Conservation (phyloP, 35 echinoderm and acorn worm species). For the Ophiothrix spiculata region DNA sequence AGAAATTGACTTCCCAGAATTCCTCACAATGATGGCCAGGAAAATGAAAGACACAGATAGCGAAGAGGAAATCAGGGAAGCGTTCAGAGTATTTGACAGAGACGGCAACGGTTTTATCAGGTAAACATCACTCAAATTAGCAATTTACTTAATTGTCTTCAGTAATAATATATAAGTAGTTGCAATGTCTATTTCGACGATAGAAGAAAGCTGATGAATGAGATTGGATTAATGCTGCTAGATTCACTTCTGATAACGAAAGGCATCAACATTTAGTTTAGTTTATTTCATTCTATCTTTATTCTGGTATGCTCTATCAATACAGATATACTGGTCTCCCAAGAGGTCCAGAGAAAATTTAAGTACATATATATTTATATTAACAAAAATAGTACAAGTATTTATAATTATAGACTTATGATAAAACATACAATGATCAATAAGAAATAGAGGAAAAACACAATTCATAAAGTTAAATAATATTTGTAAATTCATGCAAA, state of each 20-base stretch:
- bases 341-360: too few relatives aligned
- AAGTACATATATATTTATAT: too few relatives aligned
- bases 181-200: background rate
- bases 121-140: background rate
- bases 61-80: slow-evolving; percentile 69
- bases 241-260: too few relatives aligned
- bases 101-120: slow-evolving; percentile 72
- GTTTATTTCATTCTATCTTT: too few relatives aligned
- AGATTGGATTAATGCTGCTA: too few relatives aligned
- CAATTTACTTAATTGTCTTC: too few relatives aligned
- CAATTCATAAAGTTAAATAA: slow-evolving; percentile 67
- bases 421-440: slow-evolving; percentile 58
- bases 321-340: too few relatives aligned
- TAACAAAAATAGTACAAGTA: too few relatives aligned
- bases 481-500: too few relatives aligned
- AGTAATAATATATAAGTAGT: background rate
- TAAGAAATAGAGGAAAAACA: slow-evolving; percentile 51
- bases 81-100: slow-evolving; percentile 69
- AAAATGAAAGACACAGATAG: slow-evolving; percentile 71
- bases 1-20: slow-evolving; percentile 69
- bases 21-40: slow-evolving; percentile 69
- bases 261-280: too few relatives aligned
- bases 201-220: too few relatives aligned
- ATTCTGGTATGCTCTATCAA: too few relatives aligned
- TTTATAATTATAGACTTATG: background rate